A percentile compares a stretch with the other conserved stretches of the same genome.
These are phyloP conservation scores for Pithys albifrons DNA, from an alignment of 2,113 vertebrate species.

Conservation along the genomic window DNA sequence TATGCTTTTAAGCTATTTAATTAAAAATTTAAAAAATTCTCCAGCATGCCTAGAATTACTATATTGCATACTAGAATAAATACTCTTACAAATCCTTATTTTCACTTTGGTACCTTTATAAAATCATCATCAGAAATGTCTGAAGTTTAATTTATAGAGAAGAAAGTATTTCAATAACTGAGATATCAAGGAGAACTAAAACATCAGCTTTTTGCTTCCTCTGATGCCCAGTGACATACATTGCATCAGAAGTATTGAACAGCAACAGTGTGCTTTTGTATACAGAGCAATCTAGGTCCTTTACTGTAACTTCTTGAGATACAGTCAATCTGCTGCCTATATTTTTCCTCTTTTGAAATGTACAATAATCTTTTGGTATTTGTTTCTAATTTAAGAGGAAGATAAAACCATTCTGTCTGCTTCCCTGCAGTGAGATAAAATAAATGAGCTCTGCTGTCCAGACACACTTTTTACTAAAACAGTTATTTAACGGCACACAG, in stretches of 20 bases:
- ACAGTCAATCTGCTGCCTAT: background rate
- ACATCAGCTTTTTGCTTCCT: background rate
- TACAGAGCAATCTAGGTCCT: background rate
- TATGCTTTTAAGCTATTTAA: background rate
- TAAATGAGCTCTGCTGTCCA: slow-evolving; percentile 27
- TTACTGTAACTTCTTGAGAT: background rate
- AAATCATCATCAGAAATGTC: background rate
- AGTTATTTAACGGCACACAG: background rate
- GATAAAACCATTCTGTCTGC: background rate
- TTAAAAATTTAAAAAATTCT: background rate
- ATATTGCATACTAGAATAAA: background rate
- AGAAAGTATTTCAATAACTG: background rate
- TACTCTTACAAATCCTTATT: background rate
- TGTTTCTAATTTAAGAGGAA: background rate
- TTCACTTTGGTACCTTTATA: background rate
- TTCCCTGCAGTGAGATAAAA: background rate
- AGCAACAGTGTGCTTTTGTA: background rate
- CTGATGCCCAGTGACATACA: background rate
- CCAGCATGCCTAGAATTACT: background rate
- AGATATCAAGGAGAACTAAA: background rate
- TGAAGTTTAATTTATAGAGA: background rate
- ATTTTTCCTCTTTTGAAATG: background rate
- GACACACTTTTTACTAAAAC: slow-evolving; percentile 4
- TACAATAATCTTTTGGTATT: background rate
- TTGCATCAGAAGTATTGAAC: background rate